phyloP scores from a whole-genome alignment of 2,797 vertebrate genomes.

The Scomberomorus guttatus region DNA sequence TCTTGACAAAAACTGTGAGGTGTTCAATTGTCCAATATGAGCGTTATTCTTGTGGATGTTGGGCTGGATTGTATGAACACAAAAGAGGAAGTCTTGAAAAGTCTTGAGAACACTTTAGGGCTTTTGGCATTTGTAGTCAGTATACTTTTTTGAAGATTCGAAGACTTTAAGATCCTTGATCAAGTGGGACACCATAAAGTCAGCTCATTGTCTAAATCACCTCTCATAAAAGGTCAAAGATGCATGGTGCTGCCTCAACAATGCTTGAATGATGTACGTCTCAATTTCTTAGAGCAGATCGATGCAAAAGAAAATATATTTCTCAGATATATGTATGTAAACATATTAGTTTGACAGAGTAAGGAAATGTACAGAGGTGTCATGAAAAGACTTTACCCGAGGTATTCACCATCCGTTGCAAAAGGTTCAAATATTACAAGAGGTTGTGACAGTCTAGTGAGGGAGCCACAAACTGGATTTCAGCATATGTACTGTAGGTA shows the following conservation, averaged over 20 bases:
- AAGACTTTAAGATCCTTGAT: not conserved
- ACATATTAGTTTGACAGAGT: not conserved
- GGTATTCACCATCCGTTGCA: not conserved
- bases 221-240: not conserved
- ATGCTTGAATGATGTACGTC: not conserved
- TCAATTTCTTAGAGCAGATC: not conserved
- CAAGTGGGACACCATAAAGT: not conserved
- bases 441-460: not conserved
- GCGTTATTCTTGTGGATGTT: no score
- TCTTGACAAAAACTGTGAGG: no score
- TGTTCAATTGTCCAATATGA: no score
- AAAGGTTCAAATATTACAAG: conserved; percentile 18
- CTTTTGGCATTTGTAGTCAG: not conserved
- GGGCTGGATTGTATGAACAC: not conserved
- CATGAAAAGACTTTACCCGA: not conserved
- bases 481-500: not conserved
- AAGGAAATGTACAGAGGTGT: conserved; percentile 5
- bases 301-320: not conserved
- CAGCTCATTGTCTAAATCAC: not conserved
- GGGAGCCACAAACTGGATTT: conserved; percentile 26
- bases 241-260: not conserved
- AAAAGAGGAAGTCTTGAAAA: not conserved
- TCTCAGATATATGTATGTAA: not conserved
- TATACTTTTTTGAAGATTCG: not conserved
- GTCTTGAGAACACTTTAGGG: not conserved